These are phyloP conservation scores for Philantomba maxwellii DNA, from an alignment of 2,113 vertebrate species.

Conservation along the genomic window DNA sequence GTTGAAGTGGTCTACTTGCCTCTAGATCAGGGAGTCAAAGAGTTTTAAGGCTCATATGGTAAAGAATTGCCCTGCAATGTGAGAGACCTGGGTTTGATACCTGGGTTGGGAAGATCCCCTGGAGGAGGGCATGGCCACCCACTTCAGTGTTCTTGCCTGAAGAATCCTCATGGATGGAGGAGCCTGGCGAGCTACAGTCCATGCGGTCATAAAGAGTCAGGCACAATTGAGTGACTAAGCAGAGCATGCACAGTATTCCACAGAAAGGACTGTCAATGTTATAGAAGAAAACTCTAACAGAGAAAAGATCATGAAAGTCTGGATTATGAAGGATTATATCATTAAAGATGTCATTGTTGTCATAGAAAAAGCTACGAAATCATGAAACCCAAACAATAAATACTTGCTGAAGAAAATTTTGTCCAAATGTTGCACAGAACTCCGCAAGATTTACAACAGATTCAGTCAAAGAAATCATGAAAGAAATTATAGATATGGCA, in stretches of 20 bases:
- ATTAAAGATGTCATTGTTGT: background rate
- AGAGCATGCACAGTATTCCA: background rate
- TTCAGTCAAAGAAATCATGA: background rate
- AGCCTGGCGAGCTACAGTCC: background rate
- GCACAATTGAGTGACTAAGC: rapidly evolving
- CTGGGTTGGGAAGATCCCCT: background rate
- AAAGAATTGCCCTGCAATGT: background rate
- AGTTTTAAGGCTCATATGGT: background rate
- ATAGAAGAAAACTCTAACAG: background rate
- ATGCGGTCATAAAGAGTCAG: background rate
- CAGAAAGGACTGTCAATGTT: background rate
- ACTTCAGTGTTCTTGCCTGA: background rate
- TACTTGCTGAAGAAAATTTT: background rate
- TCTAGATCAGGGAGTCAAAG: background rate
- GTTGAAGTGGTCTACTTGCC: background rate
- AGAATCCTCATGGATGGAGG: background rate
- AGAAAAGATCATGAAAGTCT: no score
- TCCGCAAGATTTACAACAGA: background rate
- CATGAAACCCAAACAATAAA: background rate
- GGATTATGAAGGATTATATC: background rate
- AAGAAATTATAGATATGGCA: background rate
- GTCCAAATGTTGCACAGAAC: background rate
- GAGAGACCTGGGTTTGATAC: background rate
- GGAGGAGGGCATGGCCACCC: background rate
- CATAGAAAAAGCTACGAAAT: background rate